Evolutionary conservation across 2,113 vertebrate genomes (phyloP), one percentile per base, ranked within the genome.

Genomic region (Brachyhypopomus gauderio): DNA sequence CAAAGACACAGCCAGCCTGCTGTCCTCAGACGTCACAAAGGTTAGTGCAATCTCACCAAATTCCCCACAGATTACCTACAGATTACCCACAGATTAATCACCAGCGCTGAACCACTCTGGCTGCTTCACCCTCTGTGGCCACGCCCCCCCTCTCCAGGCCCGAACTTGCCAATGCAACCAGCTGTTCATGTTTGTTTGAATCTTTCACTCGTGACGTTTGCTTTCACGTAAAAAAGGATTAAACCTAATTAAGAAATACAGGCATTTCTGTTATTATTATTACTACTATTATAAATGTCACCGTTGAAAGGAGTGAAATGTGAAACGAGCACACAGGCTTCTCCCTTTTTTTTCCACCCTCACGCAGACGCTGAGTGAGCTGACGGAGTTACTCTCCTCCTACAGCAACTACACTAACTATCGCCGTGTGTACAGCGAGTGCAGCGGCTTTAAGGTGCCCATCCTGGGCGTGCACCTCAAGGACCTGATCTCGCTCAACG

Each of bases 391-490:
- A 56, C 94, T 97, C 0, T 94, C 95, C 0, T 95, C 96, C 0
- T 89, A 90, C 86, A 96, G 95, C 90, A 97, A 97, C 91, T 97
- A 96, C 12, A 89, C 91, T 85, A 88, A 90, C 80, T 97, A 97
- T 89, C 92, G 96, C 3, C 93, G 94, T 2, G 83, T 94, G 25
- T 97, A 96, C 90, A 90, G 87, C 0, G 90, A 93, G 34, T 97
- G 95, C 81, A 77, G 36, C 0, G 94, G 94, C 69, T 97, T 97
- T 89, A 96, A 96, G 88, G 92, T 97, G 70, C 96, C 96, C 30
- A 93, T 97, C 25, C 88, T 97, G 58, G 96, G 96, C 0, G 94
- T 97, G n/a, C 95, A 97, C 83, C 94, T 97, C 30, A 97, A 97
- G 89, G 96, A 97, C 67, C 91, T 97, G 80, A 95, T 97, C 84